A percentile compares a stretch with the other conserved stretches of the same genome.
Conservation (phyloP, 2,797 vertebrate species). For the Gephyroberyx darwinii region DNA sequence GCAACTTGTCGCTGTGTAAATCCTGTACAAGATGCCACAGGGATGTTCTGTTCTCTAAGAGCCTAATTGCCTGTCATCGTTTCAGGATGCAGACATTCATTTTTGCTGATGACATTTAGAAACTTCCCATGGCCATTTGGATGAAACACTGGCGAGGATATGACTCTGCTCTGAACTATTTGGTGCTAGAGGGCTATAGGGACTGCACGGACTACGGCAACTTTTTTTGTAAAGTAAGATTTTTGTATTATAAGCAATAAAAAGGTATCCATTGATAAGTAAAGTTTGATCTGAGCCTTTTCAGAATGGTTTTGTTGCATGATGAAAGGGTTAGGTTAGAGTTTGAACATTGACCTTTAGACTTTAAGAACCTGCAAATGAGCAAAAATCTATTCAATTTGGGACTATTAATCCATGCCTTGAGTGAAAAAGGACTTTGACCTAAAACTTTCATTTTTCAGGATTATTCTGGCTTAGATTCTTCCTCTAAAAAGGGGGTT, state of each 20-base stretch:
- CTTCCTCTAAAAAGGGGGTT: conserved; percentile 45
- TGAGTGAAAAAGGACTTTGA: conserved; percentile 45
- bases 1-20: conserved; percentile 22
- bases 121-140: conserved; percentile 51
- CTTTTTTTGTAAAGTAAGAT: conserved; percentile 7
- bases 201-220: background rate
- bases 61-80: conserved; percentile 25
- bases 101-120: conserved; percentile 53
- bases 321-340: no score
- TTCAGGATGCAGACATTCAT: conserved; percentile 18
- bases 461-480: conserved; percentile 33
- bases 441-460: conserved; percentile 74
- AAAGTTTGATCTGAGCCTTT: conserved; percentile 23
- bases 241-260: background rate
- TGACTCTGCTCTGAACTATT: conserved; percentile 40
- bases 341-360: conserved; percentile 17
- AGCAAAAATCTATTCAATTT: conserved; percentile 39
- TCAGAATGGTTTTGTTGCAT: conserved; percentile 41
- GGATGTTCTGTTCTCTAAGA: conserved; percentile 27
- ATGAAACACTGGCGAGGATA: conserved; percentile 48
- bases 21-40: conserved; percentile 10
- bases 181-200: conserved; percentile 28
- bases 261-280: background rate
- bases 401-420: conserved; percentile 60
- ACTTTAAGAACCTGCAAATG: conserved; percentile 25